Base-by-base conservation (phyloP, 2,888 invertebrate species). In the Sarcophaga rosellei region DNA sequence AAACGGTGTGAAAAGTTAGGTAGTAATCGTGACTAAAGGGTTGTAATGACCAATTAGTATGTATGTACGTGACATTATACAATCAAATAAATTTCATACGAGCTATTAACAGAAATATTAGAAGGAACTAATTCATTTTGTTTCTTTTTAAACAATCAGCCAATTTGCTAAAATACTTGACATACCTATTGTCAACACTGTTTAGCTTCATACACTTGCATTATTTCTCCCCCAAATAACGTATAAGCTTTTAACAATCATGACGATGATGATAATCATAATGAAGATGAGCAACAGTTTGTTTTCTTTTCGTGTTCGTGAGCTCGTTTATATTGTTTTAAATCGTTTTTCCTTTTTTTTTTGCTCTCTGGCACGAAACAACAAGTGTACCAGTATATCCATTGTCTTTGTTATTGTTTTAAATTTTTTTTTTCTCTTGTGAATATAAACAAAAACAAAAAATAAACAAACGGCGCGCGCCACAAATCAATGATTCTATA, bases 221-320 rank as follows among this genome's bases (percentile, higher is more conserved):
- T 45, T 3, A n/a, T 20, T 45, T 78, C 45, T 73, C 44, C 73
- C 20, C 62, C 57, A 73, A 73, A 73, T 25, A 12, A 20, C 35
- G 47, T 35, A 47, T 25, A 17, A 15, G 47, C 15, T 47, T 47
- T 4, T 15, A 47, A 47, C 47, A 47, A 53, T 53, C 15, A 23
- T 23, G n/a, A 23, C 21, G 44, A 70, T 47, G 15, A 81, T 78
- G 44, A 72, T 73, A 20, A 47, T 80, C 68, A 80, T 81, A 66
- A 70, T 72, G 57, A 75, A 68, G 57, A 84, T 74, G 78, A 87
- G 81, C 81, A 87, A 79, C 81, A 81, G 78, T 78, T 78, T 66
- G 63, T 70, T 69, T 44, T 61, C 10, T 61, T 61, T n/a, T 44
- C 53, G 53, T 53, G 17, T 17, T 53, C 53, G 53, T 17, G 53